Conservation (phyloP, 2,888 invertebrate species). For the Leptopilina myrica region DNA sequence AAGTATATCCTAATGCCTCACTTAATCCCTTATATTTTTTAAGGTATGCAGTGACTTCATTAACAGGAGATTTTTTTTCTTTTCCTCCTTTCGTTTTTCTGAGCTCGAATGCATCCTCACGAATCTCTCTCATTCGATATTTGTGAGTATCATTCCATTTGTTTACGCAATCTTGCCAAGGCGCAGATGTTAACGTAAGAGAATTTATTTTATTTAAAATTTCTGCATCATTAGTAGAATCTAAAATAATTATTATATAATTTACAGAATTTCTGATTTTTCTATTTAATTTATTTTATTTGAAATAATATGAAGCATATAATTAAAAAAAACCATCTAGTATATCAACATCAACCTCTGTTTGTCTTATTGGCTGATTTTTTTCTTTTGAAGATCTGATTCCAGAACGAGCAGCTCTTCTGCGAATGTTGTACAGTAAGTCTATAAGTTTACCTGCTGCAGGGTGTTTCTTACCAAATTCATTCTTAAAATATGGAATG, state of each 20-base stretch:
- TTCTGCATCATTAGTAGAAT: not conserved
- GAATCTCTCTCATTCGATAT: slow-evolving; percentile 1
- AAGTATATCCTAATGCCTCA: not conserved
- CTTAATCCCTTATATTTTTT: not conserved
- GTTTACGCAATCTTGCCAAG: slow-evolving; percentile 4
- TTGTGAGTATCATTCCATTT: not conserved
- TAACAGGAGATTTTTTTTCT: not conserved
- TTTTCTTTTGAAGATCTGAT: not conserved
- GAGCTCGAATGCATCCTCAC: no score
- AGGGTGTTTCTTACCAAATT: not conserved
- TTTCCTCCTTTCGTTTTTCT: not conserved
- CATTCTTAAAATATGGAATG: no score
- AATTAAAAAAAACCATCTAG: no score
- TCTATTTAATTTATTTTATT: no score
- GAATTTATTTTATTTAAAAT: not conserved
- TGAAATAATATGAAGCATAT: no score
- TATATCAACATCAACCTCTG: no score
- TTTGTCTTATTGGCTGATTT: not conserved
- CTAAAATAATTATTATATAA: not conserved
- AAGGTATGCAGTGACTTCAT: not conserved
- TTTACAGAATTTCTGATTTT: no score
- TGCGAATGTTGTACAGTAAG: not conserved
- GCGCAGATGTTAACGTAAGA: not conserved
- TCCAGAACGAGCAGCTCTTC: not conserved
- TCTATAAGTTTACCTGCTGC: not conserved